phyloP scores from a whole-genome alignment of 2,797 vertebrate species.

The Aphelocoma californica region DNA sequence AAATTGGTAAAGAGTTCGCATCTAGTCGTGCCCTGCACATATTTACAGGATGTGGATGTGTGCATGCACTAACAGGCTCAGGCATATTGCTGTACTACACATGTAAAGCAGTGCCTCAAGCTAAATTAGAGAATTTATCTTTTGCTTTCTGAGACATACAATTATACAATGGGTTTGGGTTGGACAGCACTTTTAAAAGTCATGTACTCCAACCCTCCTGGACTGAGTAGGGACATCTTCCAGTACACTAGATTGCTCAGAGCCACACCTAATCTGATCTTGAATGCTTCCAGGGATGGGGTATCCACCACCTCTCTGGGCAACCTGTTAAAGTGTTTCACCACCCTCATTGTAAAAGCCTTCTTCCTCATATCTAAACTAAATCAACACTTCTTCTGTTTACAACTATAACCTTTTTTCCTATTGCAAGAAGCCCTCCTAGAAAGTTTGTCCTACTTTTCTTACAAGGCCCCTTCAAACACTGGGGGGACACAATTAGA shows the following conservation, averaged over 20 bases:
- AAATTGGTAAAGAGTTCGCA: background rate
- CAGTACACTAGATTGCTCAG: background rate
- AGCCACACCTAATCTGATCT: rapidly evolving
- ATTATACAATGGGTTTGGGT: background rate
- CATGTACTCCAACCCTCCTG: background rate
- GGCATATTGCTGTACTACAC: background rate
- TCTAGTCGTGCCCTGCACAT: background rate
- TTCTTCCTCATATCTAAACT: background rate
- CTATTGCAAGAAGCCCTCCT: background rate
- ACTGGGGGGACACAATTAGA: background rate
- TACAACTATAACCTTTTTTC: background rate
- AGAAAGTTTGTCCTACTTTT: background rate
- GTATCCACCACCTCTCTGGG: background rate
- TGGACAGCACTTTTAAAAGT: background rate
- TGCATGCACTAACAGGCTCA: background rate
- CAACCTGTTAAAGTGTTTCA: background rate
- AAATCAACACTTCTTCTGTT: background rate
- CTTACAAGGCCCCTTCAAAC: background rate
- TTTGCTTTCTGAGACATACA: background rate
- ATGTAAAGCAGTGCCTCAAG: background rate
- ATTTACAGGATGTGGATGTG: background rate
- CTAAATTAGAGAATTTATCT: background rate
- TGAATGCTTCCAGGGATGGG: background rate
- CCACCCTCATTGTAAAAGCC: background rate
- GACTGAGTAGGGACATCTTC: background rate